These are phyloP conservation scores for Dinothrombium tinctorium DNA, from an alignment of 1,140 invertebrate genomes.

Conservation along the genomic window DNA sequence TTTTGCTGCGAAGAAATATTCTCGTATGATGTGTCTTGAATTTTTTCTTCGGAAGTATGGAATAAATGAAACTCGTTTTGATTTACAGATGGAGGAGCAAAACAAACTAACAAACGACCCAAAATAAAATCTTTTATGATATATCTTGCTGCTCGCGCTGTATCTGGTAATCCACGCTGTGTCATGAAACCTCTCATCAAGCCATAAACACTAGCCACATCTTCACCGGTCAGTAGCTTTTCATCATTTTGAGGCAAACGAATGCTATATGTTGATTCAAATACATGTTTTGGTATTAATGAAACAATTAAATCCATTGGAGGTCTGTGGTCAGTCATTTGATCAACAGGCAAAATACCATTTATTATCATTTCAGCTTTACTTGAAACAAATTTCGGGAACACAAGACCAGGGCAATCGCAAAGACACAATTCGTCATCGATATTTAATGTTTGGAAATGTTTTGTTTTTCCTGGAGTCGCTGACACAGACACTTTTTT, in stretches of 20 bases:
- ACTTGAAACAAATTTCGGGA: constrained; percentile 80
- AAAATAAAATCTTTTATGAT: constrained; percentile 84
- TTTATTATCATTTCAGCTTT: constrained; percentile 83
- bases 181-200: constrained; percentile 89
- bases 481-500: constrained; percentile 91
- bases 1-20: too few relatives aligned
- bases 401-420: constrained; percentile 93
- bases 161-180: constrained; percentile 73
- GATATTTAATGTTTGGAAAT: constrained; percentile 63
- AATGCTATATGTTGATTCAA: constrained; percentile 59
- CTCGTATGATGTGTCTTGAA: too few relatives aligned
- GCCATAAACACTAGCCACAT: constrained; percentile 58
- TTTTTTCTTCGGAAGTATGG: too few relatives aligned
- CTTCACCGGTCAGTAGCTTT: constrained; percentile 46
- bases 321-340: constrained; percentile 59
- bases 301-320: constrained; percentile 35
- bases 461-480: constrained; percentile 90
- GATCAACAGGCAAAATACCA: constrained; percentile 82
- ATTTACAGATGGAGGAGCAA: constrained; percentile 49
- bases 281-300: constrained; percentile 38
- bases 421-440: constrained; percentile 59
- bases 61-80: constrained; percentile 37
- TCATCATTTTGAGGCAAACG: constrained; percentile 36
- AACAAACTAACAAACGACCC: constrained; percentile 57
- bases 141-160: constrained; percentile 45